A percentile compares a stretch with the other conserved stretches of the same genome.
Conservation (phyloP, 1,140 invertebrate genomes). For the Mya arenaria region DNA sequence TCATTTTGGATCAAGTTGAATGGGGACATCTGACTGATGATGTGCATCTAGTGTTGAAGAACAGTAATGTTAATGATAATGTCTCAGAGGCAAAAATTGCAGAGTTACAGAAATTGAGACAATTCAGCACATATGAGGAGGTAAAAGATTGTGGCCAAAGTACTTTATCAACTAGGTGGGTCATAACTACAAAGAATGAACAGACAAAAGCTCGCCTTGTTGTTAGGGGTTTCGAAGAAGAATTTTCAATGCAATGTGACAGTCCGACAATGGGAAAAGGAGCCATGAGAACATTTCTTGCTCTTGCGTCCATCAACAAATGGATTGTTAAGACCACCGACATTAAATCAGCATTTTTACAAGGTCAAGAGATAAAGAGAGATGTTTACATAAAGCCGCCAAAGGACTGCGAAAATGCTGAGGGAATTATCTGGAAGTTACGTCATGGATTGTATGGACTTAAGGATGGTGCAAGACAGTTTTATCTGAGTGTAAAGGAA, state of each 20-base stretch:
- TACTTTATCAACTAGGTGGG: constrained; percentile 47
- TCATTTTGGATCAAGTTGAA: constrained; percentile 39
- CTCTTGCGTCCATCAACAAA: constrained; percentile 43
- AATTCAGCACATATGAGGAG: constrained; percentile 41
- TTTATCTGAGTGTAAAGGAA: constrained; percentile 37
- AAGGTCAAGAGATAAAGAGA: constrained; percentile 44
- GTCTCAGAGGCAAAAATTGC: constrained; percentile 21
- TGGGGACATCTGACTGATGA: constrained; percentile 32
- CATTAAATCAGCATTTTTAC: constrained; percentile 57
- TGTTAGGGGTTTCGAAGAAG: constrained; percentile 59
- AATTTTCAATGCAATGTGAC: constrained; percentile 37
- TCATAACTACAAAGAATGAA: constrained; percentile 49
- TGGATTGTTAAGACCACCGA: constrained; percentile 60
- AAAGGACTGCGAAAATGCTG: constrained; percentile 26
- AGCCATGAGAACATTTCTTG: constrained; percentile 44
- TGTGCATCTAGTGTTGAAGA: constrained; percentile 37
- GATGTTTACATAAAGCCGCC: constrained; percentile 52
- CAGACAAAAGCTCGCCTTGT: constrained; percentile 55
- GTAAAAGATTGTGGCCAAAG: constrained; percentile 46
- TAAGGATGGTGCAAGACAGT: constrained; percentile 44
- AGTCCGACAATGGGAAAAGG: constrained; percentile 54
- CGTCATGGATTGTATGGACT: constrained; percentile 39
- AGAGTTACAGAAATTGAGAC: constrained; percentile 38
- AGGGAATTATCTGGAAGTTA: constrained; percentile 13
- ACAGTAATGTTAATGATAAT: constrained; percentile 24